A percentile compares a stretch with the other conserved stretches of the same genome.
phyloP scores from a whole-genome alignment of 2,888 invertebrate genomes.

The Gibbula magus region DNA sequence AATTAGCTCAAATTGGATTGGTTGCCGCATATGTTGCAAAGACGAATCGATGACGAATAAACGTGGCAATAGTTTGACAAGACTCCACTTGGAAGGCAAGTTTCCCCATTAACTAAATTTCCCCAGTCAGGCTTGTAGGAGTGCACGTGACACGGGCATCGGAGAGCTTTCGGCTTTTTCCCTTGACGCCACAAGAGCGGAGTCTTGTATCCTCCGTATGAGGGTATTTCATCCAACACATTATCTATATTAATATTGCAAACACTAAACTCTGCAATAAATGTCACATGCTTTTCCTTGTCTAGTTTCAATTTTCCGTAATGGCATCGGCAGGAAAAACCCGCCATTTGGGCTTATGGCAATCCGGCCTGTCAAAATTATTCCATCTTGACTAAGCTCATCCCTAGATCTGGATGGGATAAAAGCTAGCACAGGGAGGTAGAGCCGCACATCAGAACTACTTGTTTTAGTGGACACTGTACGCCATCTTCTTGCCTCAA shows the following conservation, averaged over 20 bases:
- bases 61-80: constrained; percentile 21
- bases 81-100: neutral
- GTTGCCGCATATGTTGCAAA: constrained; percentile 16
- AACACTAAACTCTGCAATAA: constrained; percentile 46
- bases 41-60: constrained; percentile 5
- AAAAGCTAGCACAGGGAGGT: neutral
- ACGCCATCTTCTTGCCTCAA: neutral
- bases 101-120: constrained; percentile 42
- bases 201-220: constrained; percentile 30
- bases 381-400: constrained; percentile 35
- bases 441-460: neutral
- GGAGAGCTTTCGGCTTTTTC: constrained; percentile 24
- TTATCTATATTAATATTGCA: constrained; percentile 54
- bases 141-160: constrained; percentile 22
- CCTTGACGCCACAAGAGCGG: constrained; percentile 29
- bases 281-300: constrained; percentile 42
- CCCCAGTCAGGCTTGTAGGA: constrained; percentile 31
- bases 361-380: constrained; percentile 34
- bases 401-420: constrained; percentile 20
- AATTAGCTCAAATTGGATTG: constrained; percentile 16
- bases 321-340: constrained; percentile 38
- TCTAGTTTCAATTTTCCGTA: constrained; percentile 45
- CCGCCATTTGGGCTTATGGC: constrained; percentile 34
- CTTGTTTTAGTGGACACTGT: neutral
- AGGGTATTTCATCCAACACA: constrained; percentile 41